Evolutionary conservation across 2,888 invertebrate genomes (phyloP).

Genomic region (Himalopsyche japonica): DNA sequence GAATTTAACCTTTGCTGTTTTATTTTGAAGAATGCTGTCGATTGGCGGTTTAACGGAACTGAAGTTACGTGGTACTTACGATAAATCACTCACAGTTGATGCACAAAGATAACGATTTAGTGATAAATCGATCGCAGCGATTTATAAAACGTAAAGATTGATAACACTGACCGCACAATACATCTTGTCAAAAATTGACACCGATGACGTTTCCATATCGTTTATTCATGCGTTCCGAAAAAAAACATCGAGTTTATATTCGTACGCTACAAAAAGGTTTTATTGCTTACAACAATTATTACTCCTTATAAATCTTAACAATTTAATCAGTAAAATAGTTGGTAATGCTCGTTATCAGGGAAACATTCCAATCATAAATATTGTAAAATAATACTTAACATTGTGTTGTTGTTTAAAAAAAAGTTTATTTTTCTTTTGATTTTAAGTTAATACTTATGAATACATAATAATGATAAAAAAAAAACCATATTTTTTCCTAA

Average conservation of each 20-base stretch:
- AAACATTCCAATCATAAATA: too few relatives aligned
- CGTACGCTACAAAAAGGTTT: not conserved
- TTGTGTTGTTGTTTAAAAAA: too few relatives aligned
- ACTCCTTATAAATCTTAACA: too few relatives aligned
- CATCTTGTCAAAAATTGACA: slow-evolving; percentile 35
- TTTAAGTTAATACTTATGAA: too few relatives aligned
- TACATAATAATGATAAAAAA: too few relatives aligned
- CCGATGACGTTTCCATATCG: slow-evolving; percentile 23
- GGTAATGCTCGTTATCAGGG: too few relatives aligned
- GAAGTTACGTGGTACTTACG: not conserved
- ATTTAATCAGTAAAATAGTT: too few relatives aligned
- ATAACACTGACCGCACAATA: slow-evolving; percentile 1
- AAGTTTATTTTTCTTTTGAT: too few relatives aligned
- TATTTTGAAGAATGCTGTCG: not conserved
- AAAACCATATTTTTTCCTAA: too few relatives aligned
- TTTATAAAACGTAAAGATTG: not conserved
- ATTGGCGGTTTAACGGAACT: not conserved
- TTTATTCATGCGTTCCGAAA: not conserved
- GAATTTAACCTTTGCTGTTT: not conserved
- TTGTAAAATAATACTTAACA: too few relatives aligned
- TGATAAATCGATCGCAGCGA: not conserved
- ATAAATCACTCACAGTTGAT: not conserved
- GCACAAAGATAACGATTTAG: not conserved
- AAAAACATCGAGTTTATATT: not conserved
- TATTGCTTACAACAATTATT: too few relatives aligned